Evolutionary conservation across 2,888 invertebrate species (phyloP).

Genomic region (Crematogaster levior): DNA sequence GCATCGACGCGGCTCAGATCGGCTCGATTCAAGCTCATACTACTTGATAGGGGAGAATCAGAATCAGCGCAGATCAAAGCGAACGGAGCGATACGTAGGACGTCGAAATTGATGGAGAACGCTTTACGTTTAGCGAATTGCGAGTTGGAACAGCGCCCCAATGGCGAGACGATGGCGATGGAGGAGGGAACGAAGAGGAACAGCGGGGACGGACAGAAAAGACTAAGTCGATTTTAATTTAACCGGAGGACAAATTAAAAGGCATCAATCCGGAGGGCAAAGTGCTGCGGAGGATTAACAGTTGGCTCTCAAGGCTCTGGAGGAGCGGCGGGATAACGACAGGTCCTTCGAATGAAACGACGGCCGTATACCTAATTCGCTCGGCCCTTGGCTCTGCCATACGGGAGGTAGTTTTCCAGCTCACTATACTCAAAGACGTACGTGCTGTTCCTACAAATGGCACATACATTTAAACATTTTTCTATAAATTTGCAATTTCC

Average conservation of each 20-base stretch:
- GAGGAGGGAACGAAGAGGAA: background rate
- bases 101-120: conserved; percentile 60
- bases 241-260: conserved; percentile 81
- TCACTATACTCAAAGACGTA: conserved; percentile 19
- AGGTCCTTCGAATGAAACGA: conserved; percentile 65
- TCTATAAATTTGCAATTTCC: conserved; percentile 30
- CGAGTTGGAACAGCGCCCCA: conserved; percentile 38
- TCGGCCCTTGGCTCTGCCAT: conserved; percentile 49
- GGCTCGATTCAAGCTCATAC: conserved; percentile 23
- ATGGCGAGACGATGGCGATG: background rate
- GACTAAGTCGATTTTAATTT: conserved; percentile 82
- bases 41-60: conserved; percentile 66
- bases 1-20: conserved; percentile 54
- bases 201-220: conserved; percentile 35
- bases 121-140: conserved; percentile 55
- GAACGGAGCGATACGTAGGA: conserved; percentile 45
- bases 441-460: conserved; percentile 17
- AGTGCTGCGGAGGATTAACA: conserved; percentile 69
- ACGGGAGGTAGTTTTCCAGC: conserved; percentile 22
- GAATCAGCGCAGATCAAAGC: conserved; percentile 71
- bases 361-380: conserved; percentile 64
- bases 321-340: conserved; percentile 48
- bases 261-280: conserved; percentile 77
- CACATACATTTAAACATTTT: conserved; percentile 19
- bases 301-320: conserved; percentile 61